Conservation (phyloP, 2,113 vertebrate species). For the Triplophysa dalaica region DNA sequence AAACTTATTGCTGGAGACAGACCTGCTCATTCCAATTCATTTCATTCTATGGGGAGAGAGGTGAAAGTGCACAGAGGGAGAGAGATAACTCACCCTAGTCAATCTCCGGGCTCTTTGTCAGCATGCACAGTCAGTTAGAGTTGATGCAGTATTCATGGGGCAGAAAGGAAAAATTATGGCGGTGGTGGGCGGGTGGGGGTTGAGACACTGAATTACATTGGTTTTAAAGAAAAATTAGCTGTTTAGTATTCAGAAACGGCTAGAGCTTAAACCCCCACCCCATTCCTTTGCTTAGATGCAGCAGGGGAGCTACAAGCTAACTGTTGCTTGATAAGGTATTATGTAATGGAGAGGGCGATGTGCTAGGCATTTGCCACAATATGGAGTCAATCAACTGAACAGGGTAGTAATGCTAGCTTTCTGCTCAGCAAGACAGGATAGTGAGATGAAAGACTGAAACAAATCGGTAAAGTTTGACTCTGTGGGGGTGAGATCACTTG, state of each 20-base stretch:
- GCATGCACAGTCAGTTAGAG: slow-evolving; percentile 56
- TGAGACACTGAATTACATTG: slow-evolving; percentile 60
- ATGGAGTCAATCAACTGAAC: slow-evolving; percentile 76
- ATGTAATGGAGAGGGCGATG: slow-evolving; percentile 62
- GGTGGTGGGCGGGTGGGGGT: slow-evolving; percentile 1
- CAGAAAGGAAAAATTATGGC: slow-evolving; percentile 32
- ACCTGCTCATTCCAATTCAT: slow-evolving; percentile 70
- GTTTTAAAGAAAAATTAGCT: slow-evolving; percentile 59
- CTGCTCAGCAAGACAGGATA: slow-evolving; percentile 43
- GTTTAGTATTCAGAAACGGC: slow-evolving; percentile 67
- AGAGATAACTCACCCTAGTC: slow-evolving; percentile 58
- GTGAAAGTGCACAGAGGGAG: slow-evolving; percentile 21
- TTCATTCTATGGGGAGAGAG: slow-evolving; percentile 58
- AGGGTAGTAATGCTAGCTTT: slow-evolving; percentile 64
- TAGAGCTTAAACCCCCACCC: slow-evolving; percentile 43
- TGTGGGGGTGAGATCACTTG: background rate
- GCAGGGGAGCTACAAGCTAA: slow-evolving; percentile 64
- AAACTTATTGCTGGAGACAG: slow-evolving; percentile 66
- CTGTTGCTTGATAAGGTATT: slow-evolving; percentile 62
- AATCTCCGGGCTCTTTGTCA: slow-evolving; percentile 59
- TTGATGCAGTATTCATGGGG: slow-evolving; percentile 66
- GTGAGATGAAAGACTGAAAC: slow-evolving; percentile 36
- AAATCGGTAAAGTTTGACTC: background rate
- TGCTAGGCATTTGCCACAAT: slow-evolving; percentile 61
- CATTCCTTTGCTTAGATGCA: slow-evolving; percentile 36